These are phyloP conservation scores for Urechis unicinctus DNA, from an alignment of 2,888 invertebrate species.

Conservation along the genomic window DNA sequence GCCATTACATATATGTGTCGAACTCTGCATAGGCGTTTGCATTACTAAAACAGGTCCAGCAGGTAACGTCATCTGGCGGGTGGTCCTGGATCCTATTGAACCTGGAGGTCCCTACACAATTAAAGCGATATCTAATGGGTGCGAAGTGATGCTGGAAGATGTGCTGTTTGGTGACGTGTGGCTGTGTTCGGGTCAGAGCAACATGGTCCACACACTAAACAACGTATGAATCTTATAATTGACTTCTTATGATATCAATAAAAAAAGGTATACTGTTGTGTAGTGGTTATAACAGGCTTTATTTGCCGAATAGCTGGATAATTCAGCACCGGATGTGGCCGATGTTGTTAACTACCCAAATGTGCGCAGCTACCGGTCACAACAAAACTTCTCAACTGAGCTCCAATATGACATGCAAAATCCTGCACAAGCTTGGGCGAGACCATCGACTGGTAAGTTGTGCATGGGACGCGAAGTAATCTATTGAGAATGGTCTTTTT, in stretches of 20 bases:
- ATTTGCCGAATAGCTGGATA: neutral
- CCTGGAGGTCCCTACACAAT: conserved; percentile 21
- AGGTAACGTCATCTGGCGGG: conserved; percentile 12
- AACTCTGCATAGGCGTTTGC: too few species aligned
- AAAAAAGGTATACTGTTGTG: neutral
- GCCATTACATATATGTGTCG: too few species aligned
- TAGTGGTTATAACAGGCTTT: too few species aligned
- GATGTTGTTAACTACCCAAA: neutral
- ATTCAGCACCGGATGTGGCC: neutral
- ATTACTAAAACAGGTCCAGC: too few species aligned
- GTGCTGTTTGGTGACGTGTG: conserved; percentile 44
- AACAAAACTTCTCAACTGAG: too few species aligned
- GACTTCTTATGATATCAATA: too few species aligned
- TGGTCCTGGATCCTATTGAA: conserved; percentile 19
- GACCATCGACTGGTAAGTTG: too few species aligned
- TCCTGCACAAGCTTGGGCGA: too few species aligned
- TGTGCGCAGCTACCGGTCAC: neutral
- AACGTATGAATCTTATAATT: too few species aligned
- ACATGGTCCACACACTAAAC: conserved; percentile 23
- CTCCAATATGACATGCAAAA: too few species aligned
- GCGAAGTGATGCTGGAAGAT: conserved; percentile 20
- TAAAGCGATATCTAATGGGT: conserved; percentile 13
- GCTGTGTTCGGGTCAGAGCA: conserved; percentile 44
- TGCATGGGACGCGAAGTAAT: too few species aligned
- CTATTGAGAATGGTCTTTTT: too few species aligned